These are phyloP conservation scores for Littorina saxatilis DNA, from an alignment of 1,140 invertebrate species.

Conservation along the genomic window DNA sequence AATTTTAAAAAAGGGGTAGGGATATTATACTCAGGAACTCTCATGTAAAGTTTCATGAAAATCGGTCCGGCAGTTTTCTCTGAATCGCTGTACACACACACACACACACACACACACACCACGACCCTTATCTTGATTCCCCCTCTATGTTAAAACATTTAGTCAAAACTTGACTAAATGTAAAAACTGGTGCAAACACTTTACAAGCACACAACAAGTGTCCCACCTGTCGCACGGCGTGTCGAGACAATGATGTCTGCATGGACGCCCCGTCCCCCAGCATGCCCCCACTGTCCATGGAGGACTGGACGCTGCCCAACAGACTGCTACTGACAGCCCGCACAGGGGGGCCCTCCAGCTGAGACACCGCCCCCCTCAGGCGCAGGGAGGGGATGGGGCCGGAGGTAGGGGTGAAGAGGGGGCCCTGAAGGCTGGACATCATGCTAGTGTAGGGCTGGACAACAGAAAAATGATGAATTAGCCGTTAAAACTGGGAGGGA, in stretches of 20 bases:
- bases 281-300: background rate
- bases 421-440: slow-evolving; percentile 60
- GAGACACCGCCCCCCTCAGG: slow-evolving; percentile 76
- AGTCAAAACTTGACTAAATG: too few species aligned
- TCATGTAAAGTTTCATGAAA: too few species aligned
- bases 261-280: background rate
- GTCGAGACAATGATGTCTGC: slow-evolving; percentile 15
- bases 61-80: too few species aligned
- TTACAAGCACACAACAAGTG: too few species aligned
- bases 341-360: slow-evolving; percentile 79
- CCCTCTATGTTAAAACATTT: too few species aligned
- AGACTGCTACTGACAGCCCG: slow-evolving; percentile 34
- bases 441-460: slow-evolving; percentile 69
- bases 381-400: background rate
- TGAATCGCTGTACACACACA: too few species aligned
- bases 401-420: background rate
- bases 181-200: background rate
- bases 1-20: too few species aligned
- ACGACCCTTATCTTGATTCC: too few species aligned
- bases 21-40: too few species aligned
- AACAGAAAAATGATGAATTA: too few species aligned
- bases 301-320: slow-evolving; percentile 27
- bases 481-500: background rate
- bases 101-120: too few species aligned
- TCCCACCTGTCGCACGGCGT: slow-evolving; percentile 40